Conservation (phyloP, 2,113 vertebrate species). For the Dendropsophus ebraccatus region DNA sequence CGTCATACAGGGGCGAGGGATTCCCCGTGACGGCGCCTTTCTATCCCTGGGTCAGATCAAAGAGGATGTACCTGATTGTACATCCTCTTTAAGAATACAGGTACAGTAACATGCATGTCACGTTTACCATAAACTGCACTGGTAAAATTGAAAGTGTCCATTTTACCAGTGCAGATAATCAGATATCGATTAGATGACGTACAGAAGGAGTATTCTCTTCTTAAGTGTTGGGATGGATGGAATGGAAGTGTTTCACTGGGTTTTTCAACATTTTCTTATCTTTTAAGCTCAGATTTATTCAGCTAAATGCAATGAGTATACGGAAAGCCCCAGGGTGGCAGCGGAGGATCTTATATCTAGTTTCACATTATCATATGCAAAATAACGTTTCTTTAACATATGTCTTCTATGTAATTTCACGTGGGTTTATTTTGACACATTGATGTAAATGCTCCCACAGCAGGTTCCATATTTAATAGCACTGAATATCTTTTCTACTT, state of each 20-base stretch:
- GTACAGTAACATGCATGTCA: too few relatives aligned
- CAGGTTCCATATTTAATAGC: constrained; percentile 40
- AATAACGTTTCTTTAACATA: constrained; percentile 25
- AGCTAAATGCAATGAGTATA: neutral
- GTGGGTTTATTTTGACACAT: constrained; percentile 43
- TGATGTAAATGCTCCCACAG: constrained; percentile 21
- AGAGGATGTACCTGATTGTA: too few relatives aligned
- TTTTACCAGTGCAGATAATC: neutral
- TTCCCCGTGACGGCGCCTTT: too few relatives aligned
- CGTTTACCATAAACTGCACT: too few relatives aligned
- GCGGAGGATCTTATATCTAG: neutral
- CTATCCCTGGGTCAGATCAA: too few relatives aligned
- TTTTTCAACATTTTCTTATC: neutral
- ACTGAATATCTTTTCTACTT: constrained; percentile 22
- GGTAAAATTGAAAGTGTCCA: too few relatives aligned
- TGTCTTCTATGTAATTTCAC: constrained; percentile 14
- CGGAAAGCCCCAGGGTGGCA: neutral
- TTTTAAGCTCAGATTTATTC: neutral
- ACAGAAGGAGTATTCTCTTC: neutral
- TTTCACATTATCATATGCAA: constrained; percentile 42
- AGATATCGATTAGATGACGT: too few relatives aligned
- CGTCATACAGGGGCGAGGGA: too few relatives aligned
- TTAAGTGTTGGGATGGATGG: neutral
- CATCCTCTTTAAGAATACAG: too few relatives aligned
- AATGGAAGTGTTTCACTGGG: neutral